Evolutionary conservation across 2,113 vertebrate species (phyloP), one percentile per base, ranked within the genome.

Genomic region (Bolborhynchus lineola): DNA sequence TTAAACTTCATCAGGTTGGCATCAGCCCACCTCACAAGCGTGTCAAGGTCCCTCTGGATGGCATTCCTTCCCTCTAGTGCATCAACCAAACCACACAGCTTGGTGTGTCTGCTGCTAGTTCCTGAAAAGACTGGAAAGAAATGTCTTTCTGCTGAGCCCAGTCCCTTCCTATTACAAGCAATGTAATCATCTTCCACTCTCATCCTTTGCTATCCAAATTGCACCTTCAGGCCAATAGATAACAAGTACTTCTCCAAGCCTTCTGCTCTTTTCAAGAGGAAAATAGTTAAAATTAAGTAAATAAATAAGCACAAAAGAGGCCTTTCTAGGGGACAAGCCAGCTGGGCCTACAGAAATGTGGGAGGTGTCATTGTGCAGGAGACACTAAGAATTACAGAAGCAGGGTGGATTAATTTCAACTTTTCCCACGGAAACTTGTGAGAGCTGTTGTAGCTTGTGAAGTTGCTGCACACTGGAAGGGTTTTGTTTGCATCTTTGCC

Each of bases 221-320:
- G 63, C 25, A 70, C 70, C 47, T 88, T 85, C 69, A 71, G 87
- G 53, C 57, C 52, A 64, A 12, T 21, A 47, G 35, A n/a, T 53
- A 39, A 35, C 16, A 77, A 33, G 25, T 35, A 78, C 7, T 84
- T 82, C 80, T 80, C 67, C 80, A 86, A 93, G 72, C 16, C n/a
- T 74, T 41, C 53, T 90, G 44, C 49, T 64, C 26, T 92, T 86
- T 89, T 57, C 41, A 46, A 85, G 55, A 84, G 55, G 60, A 85
- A 85, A 93, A 24, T 28, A 3, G 11, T 81, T 76, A n/a, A 10
- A 88, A 72, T 33, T 31, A 62, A 64, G 33, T 65, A 76, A 84
- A 69, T 65, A 76, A 77, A 77, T 18, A 81, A 89, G 42, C 29
- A 39, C 52, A 74, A 19, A 6, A 70, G 17, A 72, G 20, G 2